phyloP scores from a whole-genome alignment of 2,113 vertebrate genomes.

The Antechinus stuartii region DNA sequence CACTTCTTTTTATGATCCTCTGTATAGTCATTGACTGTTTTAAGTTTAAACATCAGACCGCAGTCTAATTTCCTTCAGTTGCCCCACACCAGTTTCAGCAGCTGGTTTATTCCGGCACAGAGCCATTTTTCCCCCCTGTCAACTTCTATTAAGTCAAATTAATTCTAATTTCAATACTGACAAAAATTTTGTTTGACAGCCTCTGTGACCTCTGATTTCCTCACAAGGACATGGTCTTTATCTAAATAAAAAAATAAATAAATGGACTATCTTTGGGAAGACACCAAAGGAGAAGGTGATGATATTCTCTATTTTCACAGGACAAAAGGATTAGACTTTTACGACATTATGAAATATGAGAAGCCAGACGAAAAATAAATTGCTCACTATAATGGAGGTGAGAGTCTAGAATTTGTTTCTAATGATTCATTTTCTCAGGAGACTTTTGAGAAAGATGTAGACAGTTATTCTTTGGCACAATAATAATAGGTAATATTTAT shows the following conservation, averaged over 20 bases:
- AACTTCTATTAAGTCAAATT: conserved; percentile 84
- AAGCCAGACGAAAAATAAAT: background rate
- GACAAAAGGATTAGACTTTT: background rate
- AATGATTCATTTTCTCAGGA: background rate
- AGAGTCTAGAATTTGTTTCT: conserved; percentile 34
- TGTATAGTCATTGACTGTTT: conserved; percentile 17
- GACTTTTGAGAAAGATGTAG: background rate
- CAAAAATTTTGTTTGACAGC: conserved; percentile 84
- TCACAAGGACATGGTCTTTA: conserved; percentile 78
- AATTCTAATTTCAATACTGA: conserved; percentile 85
- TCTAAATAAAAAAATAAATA: conserved; percentile 56
- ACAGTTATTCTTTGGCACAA: background rate
- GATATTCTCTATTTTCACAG: conserved; percentile 15
- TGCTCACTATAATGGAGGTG: background rate
- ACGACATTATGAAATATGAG: background rate
- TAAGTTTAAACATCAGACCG: conserved; percentile 26
- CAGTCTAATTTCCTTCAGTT: conserved; percentile 33
- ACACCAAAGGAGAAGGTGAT: background rate
- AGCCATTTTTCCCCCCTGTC: conserved; percentile 80
- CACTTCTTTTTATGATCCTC: conserved; percentile 8
- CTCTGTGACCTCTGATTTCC: conserved; percentile 80
- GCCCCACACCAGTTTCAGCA: conserved; percentile 67
- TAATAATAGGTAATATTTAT: background rate
- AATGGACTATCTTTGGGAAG: conserved; percentile 55
- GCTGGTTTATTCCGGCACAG: conserved; percentile 74